Base-by-base conservation (phyloP, 2,888 invertebrate species). In the Mellilla xanthometata region DNA sequence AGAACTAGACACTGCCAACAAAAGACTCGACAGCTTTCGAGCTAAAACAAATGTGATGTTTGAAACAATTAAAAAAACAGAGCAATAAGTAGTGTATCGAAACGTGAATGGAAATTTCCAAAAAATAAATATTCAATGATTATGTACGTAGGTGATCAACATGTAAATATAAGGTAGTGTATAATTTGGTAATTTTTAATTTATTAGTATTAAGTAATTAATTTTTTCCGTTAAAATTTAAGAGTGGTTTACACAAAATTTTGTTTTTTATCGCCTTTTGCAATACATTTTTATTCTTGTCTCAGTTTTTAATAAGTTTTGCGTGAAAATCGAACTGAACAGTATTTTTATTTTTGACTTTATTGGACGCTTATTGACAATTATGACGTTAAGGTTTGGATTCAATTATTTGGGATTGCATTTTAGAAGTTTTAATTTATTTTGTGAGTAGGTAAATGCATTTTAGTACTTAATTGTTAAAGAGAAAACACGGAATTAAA, bases 161-260 rank as follows among this genome's bases (percentile, higher is more conserved):
- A 67, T 80, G 76, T 76, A 79, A 71, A 79, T 71, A 77, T 83
- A 83, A 73, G 68, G 79, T 77, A 84, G 77, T 59, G 55, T 73
- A 69, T 40, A 68, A 70, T 73, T 78, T 68, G n/a, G 70, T 69
- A 75, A 74, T 19, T 75, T 79, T 58, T 73, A 62, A 52, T 57
- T 63, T 39, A 68, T 66, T 68, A 69, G 56, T 48, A 44, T 51
- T 64, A 58, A 66, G 51, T 15, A 2, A 44, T 43, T 48, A 24
- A 31, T 61, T 66, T 63, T 54, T 62, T 11, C 9, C 49, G 6
- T 19, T 19, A 5, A 19, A 19, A 19, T 1, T 19, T 6, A 19
- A 19, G 1, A 6, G 1, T 19, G 15, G 15, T 19, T 19, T 3
- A 3, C 1, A 19, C 15, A 6, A 6, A 19, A 5, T 6, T 5